phyloP scores from a whole-genome alignment of 2,888 invertebrate genomes.

The Cynaeus angustus region DNA sequence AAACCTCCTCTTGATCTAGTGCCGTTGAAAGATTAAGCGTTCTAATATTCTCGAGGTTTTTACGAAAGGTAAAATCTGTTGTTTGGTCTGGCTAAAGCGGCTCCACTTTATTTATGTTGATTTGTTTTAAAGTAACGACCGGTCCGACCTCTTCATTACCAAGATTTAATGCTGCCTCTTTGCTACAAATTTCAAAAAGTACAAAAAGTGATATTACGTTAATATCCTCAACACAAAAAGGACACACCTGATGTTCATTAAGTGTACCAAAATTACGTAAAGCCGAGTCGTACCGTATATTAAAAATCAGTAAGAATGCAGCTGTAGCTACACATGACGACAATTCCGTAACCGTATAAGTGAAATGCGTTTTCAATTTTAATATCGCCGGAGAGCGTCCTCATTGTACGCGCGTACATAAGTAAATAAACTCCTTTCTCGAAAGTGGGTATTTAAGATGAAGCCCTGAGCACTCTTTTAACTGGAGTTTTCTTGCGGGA shows the following conservation, averaged over 20 bases:
- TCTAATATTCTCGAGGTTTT: slow-evolving; percentile 41
- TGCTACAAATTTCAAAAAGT: slow-evolving; percentile 17
- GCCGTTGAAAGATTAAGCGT: slow-evolving; percentile 46
- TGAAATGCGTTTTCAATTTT: slow-evolving; percentile 33
- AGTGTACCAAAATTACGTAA: too few species aligned
- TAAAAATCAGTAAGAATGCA: too few species aligned
- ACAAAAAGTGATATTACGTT: too few species aligned
- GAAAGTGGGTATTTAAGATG: slow-evolving; percentile 44
- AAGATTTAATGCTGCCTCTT: slow-evolving; percentile 27
- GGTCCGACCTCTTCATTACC: slow-evolving; percentile 33
- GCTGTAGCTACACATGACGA: not conserved
- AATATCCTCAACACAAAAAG: too few species aligned
- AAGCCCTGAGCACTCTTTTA: slow-evolving; percentile 50
- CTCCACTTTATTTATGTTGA: slow-evolving; percentile 34
- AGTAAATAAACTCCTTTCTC: slow-evolving; percentile 43
- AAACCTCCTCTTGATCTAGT: slow-evolving; percentile 40
- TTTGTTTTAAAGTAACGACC: slow-evolving; percentile 35
- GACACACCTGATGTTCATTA: too few species aligned
- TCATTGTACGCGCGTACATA: slow-evolving; percentile 38
- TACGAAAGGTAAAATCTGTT: slow-evolving; percentile 22
- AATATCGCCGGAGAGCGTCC: slow-evolving; percentile 29
- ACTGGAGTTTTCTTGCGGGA: slow-evolving; percentile 52
- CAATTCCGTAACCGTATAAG: not conserved
- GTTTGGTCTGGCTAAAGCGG: slow-evolving; percentile 6
- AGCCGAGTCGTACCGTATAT: too few species aligned